A percentile compares a stretch with the other conserved stretches of the same genome.
Evolutionary conservation across 23 tunicate species (phyloP).

Genomic region (Diplosoma virens): DNA sequence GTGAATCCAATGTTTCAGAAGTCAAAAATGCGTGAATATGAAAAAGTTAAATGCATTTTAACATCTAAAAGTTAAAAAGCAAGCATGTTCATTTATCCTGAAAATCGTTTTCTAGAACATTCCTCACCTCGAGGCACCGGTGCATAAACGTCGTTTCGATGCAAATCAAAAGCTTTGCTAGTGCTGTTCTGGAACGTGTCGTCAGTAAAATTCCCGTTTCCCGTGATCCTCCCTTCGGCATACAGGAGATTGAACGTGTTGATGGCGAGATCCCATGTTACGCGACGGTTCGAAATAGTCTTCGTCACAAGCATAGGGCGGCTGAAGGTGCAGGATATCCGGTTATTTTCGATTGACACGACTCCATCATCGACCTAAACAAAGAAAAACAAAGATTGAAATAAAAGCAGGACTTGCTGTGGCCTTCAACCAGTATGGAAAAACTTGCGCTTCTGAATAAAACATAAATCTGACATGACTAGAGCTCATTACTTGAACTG

Average conservation of each 20-base stretch:
- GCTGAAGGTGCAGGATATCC: background rate
- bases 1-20: too few species aligned
- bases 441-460: too few species aligned
- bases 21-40: too few species aligned
- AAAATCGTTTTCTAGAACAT: too few species aligned
- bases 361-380: background rate
- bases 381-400: background rate
- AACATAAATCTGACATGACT: too few species aligned
- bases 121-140: too few species aligned
- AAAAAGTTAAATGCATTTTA: too few species aligned
- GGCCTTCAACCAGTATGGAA: too few species aligned
- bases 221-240: background rate
- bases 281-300: background rate
- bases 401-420: too few species aligned
- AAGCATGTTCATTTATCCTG: too few species aligned
- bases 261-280: slow-evolving; percentile 21
- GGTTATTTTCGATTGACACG: background rate
- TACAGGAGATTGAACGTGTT: slow-evolving; percentile 10
- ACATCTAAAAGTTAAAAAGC: too few species aligned
- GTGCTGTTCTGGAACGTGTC: background rate
- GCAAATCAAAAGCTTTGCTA: slow-evolving; percentile 7
- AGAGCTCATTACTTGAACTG: too few species aligned
- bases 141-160: background rate
- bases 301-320: slow-evolving; percentile 1
- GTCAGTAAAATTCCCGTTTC: background rate